A percentile compares a stretch with the other conserved stretches of the same genome.
Evolutionary conservation across 2,797 vertebrate genomes (phyloP).

Genomic region (Chelidonichthys spinosus): DNA sequence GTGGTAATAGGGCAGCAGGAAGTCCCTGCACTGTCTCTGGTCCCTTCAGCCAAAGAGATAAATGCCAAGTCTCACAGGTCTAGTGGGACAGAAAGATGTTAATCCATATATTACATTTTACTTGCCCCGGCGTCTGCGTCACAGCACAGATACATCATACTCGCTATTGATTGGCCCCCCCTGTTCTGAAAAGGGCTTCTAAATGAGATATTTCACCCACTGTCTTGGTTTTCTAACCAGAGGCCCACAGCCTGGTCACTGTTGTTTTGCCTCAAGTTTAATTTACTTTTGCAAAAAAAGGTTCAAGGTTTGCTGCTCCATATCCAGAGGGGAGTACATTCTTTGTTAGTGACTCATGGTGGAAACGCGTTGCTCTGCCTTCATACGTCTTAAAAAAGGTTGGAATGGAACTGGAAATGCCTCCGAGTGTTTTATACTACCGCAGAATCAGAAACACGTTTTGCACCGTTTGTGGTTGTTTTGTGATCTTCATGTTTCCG

Average conservation of each 20-base stretch:
- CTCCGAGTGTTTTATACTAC: background rate
- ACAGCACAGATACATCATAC: constrained; percentile 70
- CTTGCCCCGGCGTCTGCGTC: constrained; percentile 43
- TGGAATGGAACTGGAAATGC: too few relatives aligned
- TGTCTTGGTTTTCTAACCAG: constrained; percentile 56
- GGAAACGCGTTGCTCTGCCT: constrained; percentile 6
- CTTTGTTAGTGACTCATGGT: constrained; percentile 6
- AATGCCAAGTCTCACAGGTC: constrained; percentile 67
- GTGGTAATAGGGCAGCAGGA: constrained; percentile 66
- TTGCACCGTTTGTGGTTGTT: background rate
- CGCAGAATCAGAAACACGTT: background rate
- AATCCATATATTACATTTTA: constrained; percentile 77
- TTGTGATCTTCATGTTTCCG: background rate
- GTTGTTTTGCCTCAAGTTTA: constrained; percentile 48
- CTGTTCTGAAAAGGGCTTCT: constrained; percentile 54
- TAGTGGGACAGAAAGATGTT: constrained; percentile 69
- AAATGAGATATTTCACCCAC: constrained; percentile 72
- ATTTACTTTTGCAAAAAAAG: constrained; percentile 55
- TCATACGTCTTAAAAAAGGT: constrained; percentile 10
- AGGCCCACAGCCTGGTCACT: background rate
- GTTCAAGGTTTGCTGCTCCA: constrained; percentile 18
- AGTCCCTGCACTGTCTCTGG: constrained; percentile 55
- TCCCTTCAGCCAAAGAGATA: constrained; percentile 75
- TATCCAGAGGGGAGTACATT: constrained; percentile 26
- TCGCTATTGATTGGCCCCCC: constrained; percentile 67